Evolutionary conservation across 2,888 invertebrate genomes (phyloP).

Genomic region (Amiota minor): DNA sequence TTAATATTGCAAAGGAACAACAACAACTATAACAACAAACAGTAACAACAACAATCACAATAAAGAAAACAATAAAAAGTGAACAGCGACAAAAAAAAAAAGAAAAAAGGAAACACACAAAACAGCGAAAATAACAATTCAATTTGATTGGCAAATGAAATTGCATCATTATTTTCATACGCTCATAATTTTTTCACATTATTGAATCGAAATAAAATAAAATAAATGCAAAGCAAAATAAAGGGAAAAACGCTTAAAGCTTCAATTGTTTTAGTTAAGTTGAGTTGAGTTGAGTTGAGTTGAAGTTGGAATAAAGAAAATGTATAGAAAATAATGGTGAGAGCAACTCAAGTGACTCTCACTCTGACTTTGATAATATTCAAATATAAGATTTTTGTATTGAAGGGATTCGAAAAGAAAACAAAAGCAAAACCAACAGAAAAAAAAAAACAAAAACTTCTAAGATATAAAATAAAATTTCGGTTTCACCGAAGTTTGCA

Average conservation of each 20-base stretch:
- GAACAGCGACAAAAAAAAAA: too few relatives aligned
- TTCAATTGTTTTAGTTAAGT: neutral
- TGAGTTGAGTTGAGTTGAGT: too few relatives aligned
- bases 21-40: too few relatives aligned
- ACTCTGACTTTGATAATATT: too few relatives aligned
- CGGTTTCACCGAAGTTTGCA: too few relatives aligned
- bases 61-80: too few relatives aligned
- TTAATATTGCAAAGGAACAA: too few relatives aligned
- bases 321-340: neutral
- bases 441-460: neutral
- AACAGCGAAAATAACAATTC: too few relatives aligned
- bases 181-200: slow-evolving; percentile 27
- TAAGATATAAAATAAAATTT: too few relatives aligned
- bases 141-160: neutral
- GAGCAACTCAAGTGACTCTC: neutral
- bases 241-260: slow-evolving; percentile 3
- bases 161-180: slow-evolving; percentile 27
- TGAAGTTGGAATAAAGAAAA: neutral
- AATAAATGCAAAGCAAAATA: neutral
- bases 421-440: neutral
- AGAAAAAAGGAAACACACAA: too few relatives aligned
- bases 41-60: too few relatives aligned
- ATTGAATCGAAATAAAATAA: slow-evolving; percentile 19
- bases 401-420: neutral
- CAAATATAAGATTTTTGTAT: too few relatives aligned